These are phyloP conservation scores for Drosophila lutescens DNA, from an alignment of 2,888 invertebrate genomes.

Conservation along the genomic window DNA sequence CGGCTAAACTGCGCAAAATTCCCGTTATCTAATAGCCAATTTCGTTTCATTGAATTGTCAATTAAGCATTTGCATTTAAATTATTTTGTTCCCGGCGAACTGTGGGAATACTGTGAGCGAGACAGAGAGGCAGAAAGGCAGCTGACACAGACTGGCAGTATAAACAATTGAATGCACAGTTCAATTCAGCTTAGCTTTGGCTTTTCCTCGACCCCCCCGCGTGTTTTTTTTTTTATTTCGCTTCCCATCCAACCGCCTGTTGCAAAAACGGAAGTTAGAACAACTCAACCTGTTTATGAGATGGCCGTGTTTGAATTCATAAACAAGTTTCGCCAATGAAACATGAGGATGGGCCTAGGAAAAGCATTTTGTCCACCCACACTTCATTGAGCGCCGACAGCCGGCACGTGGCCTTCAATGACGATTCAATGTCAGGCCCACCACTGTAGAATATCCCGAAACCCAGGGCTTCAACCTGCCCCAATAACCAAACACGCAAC, in stretches of 20 bases:
- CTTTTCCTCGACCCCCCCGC: slow-evolving; percentile 5
- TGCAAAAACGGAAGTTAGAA: slow-evolving; percentile 61
- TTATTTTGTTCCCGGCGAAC: slow-evolving; percentile 32
- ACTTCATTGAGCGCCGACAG: slow-evolving; percentile 46
- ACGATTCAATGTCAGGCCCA: slow-evolving; percentile 71
- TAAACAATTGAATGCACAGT: slow-evolving; percentile 43
- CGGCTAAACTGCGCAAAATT: slow-evolving; percentile 52
- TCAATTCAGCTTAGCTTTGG: slow-evolving; percentile 28
- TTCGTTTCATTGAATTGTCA: slow-evolving; percentile 64
- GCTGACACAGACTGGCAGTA: slow-evolving; percentile 9
- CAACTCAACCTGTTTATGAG: slow-evolving; percentile 39
- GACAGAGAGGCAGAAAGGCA: slow-evolving; percentile 8
- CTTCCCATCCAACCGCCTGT: slow-evolving; percentile 9
- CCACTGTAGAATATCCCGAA: slow-evolving; percentile 7
- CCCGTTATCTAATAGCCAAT: slow-evolving; percentile 64
- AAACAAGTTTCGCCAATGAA: slow-evolving; percentile 61
- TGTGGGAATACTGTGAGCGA: slow-evolving; percentile 50
- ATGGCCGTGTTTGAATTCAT: slow-evolving; percentile 30
- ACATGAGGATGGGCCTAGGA: slow-evolving; percentile 34
- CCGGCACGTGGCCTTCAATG: slow-evolving; percentile 70
- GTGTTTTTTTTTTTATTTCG: neutral
- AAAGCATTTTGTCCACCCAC: slow-evolving; percentile 21
- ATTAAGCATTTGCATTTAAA: slow-evolving; percentile 55
- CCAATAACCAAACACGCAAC: slow-evolving; percentile 40
- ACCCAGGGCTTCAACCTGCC: slow-evolving; percentile 58